Evolutionary conservation across 1,140 invertebrate species (phyloP), one percentile per base, ranked within the genome.

Genomic region (Reticulitermes speratus): DNA sequence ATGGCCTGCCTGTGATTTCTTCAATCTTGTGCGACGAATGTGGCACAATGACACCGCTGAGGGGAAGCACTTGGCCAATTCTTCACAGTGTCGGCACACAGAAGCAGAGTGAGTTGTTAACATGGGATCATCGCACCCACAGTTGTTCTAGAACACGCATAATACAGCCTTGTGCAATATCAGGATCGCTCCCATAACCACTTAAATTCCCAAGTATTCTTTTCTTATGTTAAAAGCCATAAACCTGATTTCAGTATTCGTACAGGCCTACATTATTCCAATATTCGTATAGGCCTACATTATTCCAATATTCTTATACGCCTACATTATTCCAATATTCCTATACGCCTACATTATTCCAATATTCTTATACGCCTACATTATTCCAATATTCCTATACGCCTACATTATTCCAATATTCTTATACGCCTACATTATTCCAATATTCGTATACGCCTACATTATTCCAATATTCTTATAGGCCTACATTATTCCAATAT

Each of bases 1-100:
- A 25, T 75, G 65, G n/a, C 25, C 65, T 75, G 25, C 65, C 65
- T 75, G 65, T 75, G 65, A 75, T 75, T 75, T 30, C n/a, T 25
- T 30, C 65, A 75, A 75, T 75, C 65, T 75, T 75, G n/a, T 75
- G 65, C 7, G 65, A 75, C 65, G 65, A 75, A 75, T 75, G 65
- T 0, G 2, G n/a, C 25, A 30, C n/a, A 75, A 75, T 75, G 65
- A 75, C 59, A 19, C n/a, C n/a, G 65, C 16, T 25, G n/a, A 30
- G 25, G 65, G 65, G 65, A 30, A 25, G 65, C 65, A 2, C 65
- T 75, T 75, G 3, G 25, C 65, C n/a, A 14, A 75, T 75, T 75
- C n/a, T 75, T 75, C 65, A 30, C n/a, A 25, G 25, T 30, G 14
- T 30, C n/a, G 65, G n/a, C 7, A 75, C 65, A 75, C 30, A n/a